A percentile compares a stretch with the other conserved stretches of the same genome.
phyloP scores from a whole-genome alignment of 2,797 vertebrate genomes.

The Psittacula derbiana region DNA sequence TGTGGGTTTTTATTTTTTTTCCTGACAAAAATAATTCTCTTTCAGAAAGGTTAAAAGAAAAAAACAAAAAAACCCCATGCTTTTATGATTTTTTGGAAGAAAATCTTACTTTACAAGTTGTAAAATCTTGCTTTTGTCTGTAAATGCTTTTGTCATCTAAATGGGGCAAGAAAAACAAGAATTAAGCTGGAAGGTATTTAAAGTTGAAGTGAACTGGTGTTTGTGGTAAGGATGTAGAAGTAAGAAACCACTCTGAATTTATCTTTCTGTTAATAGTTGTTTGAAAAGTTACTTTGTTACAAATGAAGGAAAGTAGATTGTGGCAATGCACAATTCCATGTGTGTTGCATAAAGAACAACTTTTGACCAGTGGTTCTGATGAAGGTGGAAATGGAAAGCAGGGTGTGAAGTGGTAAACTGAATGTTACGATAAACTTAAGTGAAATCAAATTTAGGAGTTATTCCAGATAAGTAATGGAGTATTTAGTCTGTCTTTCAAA shows the following conservation, averaged over 20 bases:
- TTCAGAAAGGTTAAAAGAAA: background rate
- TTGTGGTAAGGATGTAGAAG: background rate
- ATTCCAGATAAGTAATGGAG: background rate
- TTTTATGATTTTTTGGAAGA: background rate
- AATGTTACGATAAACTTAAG: background rate
- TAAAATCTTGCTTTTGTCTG: background rate
- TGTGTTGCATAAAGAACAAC: background rate
- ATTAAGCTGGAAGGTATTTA: background rate
- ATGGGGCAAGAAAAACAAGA: background rate
- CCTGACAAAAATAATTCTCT: background rate
- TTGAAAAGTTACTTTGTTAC: background rate
- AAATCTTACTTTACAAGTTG: background rate
- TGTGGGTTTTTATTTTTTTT: background rate
- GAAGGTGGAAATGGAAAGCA: background rate
- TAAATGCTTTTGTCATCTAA: background rate
- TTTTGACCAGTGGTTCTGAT: background rate
- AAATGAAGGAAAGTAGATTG: background rate
- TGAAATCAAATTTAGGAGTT: background rate
- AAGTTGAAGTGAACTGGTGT: background rate
- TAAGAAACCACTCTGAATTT: background rate
- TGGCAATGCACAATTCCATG: background rate
- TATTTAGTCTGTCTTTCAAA: background rate
- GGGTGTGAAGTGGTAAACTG: background rate
- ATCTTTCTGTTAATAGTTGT: background rate
- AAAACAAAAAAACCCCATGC: background rate